Base-by-base conservation (phyloP, 2,113 vertebrate species). In the Lota lota region DNA sequence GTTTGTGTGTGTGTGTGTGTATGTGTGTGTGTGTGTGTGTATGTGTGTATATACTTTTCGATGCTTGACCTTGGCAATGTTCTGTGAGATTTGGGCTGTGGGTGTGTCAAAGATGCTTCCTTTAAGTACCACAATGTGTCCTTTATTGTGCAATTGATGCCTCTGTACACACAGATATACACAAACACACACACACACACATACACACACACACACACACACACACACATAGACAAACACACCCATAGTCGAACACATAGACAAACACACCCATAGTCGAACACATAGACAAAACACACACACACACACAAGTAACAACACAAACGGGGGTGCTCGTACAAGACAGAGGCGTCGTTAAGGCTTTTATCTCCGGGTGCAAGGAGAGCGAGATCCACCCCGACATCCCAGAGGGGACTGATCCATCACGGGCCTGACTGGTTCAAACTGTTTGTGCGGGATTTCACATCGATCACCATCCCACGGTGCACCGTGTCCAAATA, bases 391-490 rank as follows among this genome's bases (percentile, higher is more conserved):
- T 93, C 93, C 92, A 91, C 87, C 92, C 40, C 88, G 87, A 92
- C 92, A 90, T 83, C 93, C 94, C 95, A 95, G 90, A 88, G 94
- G 95, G 94, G 91, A 93, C 94, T 92, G 94, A 97, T 97, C 93
- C 96, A 94, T 96, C 96, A 97, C 40, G 88, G 81, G 89, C 88
- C 91, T 95, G 95, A 96, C 94, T 95, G 91, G 91, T 92, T 96
- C 93, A 96, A 97, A 97, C 93, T 93, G 94, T 95, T 95, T 95
- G 92, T 89, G 91, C 92, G 92, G 86, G 92, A 91, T 94, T 96
- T 92, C 91, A 92, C 94, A 97, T 98, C 92, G 92, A 94, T 98
- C 95, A 97, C 92, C 86, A 86, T 93, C 87, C 90, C 81, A 93
- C 89, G 92, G 91, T 87, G 88, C 91, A 90, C 83, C 90, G 93